phyloP scores from a whole-genome alignment of 2,797 vertebrate genomes.

The Gallinago nigripennis region DNA sequence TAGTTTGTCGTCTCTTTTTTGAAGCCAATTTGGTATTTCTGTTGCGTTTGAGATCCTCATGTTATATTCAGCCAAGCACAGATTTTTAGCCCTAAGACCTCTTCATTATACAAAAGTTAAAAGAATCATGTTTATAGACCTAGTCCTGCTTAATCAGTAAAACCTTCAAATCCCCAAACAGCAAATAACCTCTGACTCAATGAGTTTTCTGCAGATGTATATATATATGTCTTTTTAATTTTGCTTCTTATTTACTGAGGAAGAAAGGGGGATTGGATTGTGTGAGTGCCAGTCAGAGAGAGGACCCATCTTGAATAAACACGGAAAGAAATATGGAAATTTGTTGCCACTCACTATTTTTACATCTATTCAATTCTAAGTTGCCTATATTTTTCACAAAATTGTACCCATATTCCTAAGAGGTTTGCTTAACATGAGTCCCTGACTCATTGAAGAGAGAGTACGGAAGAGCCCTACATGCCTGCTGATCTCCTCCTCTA shows the following conservation, averaged over 20 bases:
- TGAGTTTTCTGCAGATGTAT: neutral
- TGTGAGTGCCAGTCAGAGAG: neutral
- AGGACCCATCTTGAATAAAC: neutral
- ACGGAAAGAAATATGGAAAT: neutral
- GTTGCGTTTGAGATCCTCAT: neutral
- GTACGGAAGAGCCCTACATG: neutral
- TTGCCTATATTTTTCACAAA: neutral
- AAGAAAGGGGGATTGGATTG: neutral
- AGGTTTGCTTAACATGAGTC: neutral
- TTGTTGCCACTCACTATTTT: neutral
- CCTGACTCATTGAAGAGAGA: neutral
- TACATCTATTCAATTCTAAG: neutral
- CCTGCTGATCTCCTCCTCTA: neutral
- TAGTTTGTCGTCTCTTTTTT: neutral
- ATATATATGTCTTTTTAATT: neutral
- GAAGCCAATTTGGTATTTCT: fast-evolving
- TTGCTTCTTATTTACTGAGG: neutral
- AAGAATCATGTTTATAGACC: neutral
- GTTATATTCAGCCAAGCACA: neutral
- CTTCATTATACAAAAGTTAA: neutral
- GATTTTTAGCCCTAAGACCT: neutral
- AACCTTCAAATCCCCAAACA: neutral
- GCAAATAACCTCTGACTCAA: neutral
- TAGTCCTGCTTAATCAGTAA: neutral
- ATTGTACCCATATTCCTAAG: neutral